Evolutionary conservation across 1,140 invertebrate species (phyloP).

Genomic region (Trialeurodes vaporariorum): DNA sequence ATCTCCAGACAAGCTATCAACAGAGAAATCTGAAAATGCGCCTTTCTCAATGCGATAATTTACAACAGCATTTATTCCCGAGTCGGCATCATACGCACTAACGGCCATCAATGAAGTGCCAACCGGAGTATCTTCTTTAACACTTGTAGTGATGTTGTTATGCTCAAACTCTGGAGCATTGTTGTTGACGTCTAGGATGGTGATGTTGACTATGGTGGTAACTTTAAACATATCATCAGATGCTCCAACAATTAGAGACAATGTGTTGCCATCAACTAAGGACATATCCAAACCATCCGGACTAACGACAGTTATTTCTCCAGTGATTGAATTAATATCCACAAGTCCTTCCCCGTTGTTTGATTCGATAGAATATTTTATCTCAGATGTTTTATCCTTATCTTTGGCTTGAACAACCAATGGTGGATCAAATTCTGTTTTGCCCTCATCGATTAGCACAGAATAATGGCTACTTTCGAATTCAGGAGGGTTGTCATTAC

Average conservation of each 20-base stretch:
- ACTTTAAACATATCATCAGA: slow-evolving; percentile 60
- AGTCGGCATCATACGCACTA: slow-evolving; percentile 65
- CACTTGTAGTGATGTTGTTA: slow-evolving; percentile 55
- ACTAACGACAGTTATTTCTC: slow-evolving; percentile 53
- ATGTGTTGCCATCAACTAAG: slow-evolving; percentile 44
- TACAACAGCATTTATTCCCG: slow-evolving; percentile 68
- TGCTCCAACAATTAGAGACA: slow-evolving; percentile 45
- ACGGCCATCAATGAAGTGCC: slow-evolving; percentile 58
- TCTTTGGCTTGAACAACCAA: slow-evolving; percentile 48
- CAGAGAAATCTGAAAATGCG: slow-evolving; percentile 67
- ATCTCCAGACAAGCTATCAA: slow-evolving; percentile 60
- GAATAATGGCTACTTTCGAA: slow-evolving; percentile 61
- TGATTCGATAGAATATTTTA: slow-evolving; percentile 58
- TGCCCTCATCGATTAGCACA: slow-evolving; percentile 70
- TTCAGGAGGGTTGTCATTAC: slow-evolving; percentile 74
- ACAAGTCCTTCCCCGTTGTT: slow-evolving; percentile 52
- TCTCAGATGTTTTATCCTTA: slow-evolving; percentile 64
- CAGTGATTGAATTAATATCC: slow-evolving; percentile 50
- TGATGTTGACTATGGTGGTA: slow-evolving; percentile 57
- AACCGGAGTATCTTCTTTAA: slow-evolving; percentile 56
- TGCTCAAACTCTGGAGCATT: slow-evolving; percentile 64
- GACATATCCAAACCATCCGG: slow-evolving; percentile 47
- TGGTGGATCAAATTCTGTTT: slow-evolving; percentile 62
- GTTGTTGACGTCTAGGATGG: slow-evolving; percentile 76
- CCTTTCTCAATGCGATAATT: slow-evolving; percentile 72